Evolutionary conservation across 1,140 invertebrate species (phyloP).

Genomic region (Pachyrhynchus sulphureomaculatus): DNA sequence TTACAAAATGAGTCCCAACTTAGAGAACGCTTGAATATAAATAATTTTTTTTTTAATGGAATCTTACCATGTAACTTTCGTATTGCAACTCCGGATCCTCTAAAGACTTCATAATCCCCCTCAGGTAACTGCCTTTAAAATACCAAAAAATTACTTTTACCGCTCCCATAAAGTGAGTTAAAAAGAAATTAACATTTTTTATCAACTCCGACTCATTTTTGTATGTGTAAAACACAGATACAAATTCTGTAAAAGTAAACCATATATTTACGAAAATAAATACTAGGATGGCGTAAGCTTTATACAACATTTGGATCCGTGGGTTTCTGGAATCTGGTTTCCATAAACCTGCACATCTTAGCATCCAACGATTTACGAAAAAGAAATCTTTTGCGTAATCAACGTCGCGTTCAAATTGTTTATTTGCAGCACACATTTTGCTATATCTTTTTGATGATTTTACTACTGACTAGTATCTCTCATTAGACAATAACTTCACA

Average conservation of each 20-base stretch:
- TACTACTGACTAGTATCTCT: no score
- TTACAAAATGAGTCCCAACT: no score
- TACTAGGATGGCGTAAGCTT: constrained; percentile 36
- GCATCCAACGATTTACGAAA: constrained; percentile 40
- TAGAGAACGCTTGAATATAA: no score
- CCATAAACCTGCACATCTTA: constrained; percentile 43
- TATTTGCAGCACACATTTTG: no score
- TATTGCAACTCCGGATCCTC: constrained; percentile 38
- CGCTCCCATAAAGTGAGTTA: constrained; percentile 45
- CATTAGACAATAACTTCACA: no score
- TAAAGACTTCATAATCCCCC: constrained; percentile 37
- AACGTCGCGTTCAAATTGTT: background rate
- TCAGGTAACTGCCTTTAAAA: constrained; percentile 34
- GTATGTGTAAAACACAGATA: constrained; percentile 38
- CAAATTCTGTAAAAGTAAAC: constrained; percentile 42
- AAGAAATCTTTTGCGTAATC: constrained; percentile 42
- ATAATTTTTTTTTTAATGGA: no score
- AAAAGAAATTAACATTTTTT: constrained; percentile 43
- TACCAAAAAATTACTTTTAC: constrained; percentile 44
- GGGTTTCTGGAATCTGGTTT: constrained; percentile 30
- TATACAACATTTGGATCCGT: constrained; percentile 31
- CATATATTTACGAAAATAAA: constrained; percentile 44
- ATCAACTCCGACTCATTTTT: constrained; percentile 39
- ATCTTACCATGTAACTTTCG: constrained; percentile 29
- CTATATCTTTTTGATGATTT: no score